Evolutionary conservation across 2,113 vertebrate genomes (phyloP), one percentile per base, ranked within the genome.

Genomic region (Solea solea): DNA sequence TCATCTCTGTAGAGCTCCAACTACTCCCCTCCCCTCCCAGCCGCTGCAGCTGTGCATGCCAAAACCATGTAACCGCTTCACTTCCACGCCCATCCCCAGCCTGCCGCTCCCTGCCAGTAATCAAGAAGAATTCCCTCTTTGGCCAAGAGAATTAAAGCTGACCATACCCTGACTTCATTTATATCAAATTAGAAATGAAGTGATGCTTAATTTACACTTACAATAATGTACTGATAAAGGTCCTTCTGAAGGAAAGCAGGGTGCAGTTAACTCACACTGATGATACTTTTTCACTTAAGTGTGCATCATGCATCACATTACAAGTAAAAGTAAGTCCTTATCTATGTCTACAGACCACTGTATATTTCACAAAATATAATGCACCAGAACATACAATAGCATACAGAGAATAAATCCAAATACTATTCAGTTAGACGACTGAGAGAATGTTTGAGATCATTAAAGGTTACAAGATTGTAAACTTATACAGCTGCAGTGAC

Each of bases 101-200:
- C 90, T 49, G 67, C 57, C 74, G 27, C 66, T 79, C 63, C 53
- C 41, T 4, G 27, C 46, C 64, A 60, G 66, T 42, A 58, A 81
- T 68, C 70, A 65, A 56, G 59, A 65, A 81, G 72, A 82, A 80
- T 81, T 87, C 81, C 76, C 76, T 72, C 74, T 59, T 66, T 74
- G 76, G 46, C 61, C 53, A 50, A 41, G 41, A 69, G 72, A 78
- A 55, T 45, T 52, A 72, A 69, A 64, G 64, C 49, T 59, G 45
- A 16, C 28, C 8, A 58, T 54, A 15, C 25, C 42, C 27, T 39
- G 4, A 63, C 64, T 34, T 34, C 3, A 34, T 4, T 34, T 34
- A 34, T 6, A 34, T 34, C 3, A 34, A 6, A 4, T 6, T 34
- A 34, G 34, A 34, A 34, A 34, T 34, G 2, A 34, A 3, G 28